Base-by-base conservation (phyloP, 1,140 invertebrate genomes). In the Adoxophyes honmai region DNA sequence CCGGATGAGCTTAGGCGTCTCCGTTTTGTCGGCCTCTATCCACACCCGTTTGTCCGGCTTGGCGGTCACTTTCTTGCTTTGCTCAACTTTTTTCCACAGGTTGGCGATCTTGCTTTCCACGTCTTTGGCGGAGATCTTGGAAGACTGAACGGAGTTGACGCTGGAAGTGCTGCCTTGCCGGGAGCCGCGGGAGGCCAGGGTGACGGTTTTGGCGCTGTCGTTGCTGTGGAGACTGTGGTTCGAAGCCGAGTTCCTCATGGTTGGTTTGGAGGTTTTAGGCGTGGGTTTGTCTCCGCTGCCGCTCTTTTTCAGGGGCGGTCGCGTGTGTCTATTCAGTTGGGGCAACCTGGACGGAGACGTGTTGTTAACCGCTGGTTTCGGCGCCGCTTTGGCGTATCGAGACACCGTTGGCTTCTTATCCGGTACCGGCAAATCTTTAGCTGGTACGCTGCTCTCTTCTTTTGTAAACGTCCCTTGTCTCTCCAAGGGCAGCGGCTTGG, bases 381-480 rank as follows among this genome's bases (percentile, higher is more conserved):
- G 78, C 1, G 70, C 70, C 1, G 75, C 67, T 37, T 87, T 89
- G 0, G 70, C 66, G 1, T 73, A 36, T 52, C 83, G 78, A 3
- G 77, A 63, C n/a, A 70, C 65, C n/a, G 71, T 64, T 1, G 70
- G 72, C 64, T 89, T 89, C 16, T 88, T 90, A 13, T 89, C 78
- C 1, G 90, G 84, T 13, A 88, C 80, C 1, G 87, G 82, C 13
- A 89, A 68, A 14, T 81, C 64, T 63, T 88, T 83, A 1, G 90
- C 77, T 4, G 90, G 89, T 4, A 87, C 71, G 18, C 78, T 81
- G 59, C 83, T 88, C 64, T 95, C 94, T 62, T 97, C 95, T 82
- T 97, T 97, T 0, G 95, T 95, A 75, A 97, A 97, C 0, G 96
- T 97, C 15, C 95, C 95, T 79, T 97, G 96, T 35, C 96, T 91